These are phyloP conservation scores for Drosophila lini DNA, from an alignment of 1,140 invertebrate species.

Conservation along the genomic window DNA sequence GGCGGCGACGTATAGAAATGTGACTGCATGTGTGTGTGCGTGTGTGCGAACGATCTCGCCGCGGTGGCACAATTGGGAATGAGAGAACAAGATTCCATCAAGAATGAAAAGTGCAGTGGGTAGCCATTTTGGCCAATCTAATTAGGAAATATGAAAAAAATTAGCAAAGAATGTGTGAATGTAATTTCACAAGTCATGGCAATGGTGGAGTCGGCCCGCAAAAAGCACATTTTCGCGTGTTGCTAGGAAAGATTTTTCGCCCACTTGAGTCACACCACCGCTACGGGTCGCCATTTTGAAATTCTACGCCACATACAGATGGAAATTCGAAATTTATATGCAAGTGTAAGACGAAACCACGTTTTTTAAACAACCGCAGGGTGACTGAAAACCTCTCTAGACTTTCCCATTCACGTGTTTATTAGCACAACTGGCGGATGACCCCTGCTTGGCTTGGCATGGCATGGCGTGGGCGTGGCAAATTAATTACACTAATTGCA, in stretches of 20 bases:
- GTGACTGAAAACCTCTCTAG: conserved; percentile 2
- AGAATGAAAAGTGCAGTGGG: conserved; percentile 32
- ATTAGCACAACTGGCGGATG: conserved; percentile 15
- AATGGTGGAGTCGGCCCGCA: conserved; percentile 3
- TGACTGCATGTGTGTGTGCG: conserved; percentile 21
- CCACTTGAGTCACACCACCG: conserved; percentile 53
- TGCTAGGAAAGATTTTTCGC: conserved; percentile 25
- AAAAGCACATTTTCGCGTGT: conserved; percentile 35
- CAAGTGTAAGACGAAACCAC: conserved; percentile 47
- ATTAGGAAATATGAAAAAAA: conserved; percentile 10
- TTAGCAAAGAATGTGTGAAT: conserved; percentile 4
- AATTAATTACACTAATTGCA: conserved; percentile 45
- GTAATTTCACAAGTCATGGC: conserved; percentile 37
- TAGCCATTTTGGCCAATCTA: conserved; percentile 41
- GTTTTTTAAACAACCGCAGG: conserved; percentile 26
- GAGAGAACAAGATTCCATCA: conserved; percentile 33
- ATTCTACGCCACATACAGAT: conserved; percentile 48
- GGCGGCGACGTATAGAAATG: conserved; percentile 32
- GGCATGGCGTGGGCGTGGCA: conserved; percentile 54
- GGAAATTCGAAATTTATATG: conserved; percentile 46
- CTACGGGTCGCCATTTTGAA: conserved; percentile 69
- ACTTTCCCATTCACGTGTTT: conserved; percentile 14
- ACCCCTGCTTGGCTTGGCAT: neutral
- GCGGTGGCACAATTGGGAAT: conserved; percentile 40
- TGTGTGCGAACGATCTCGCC: conserved; percentile 50